A percentile compares a stretch with the other conserved stretches of the same genome.
Conservation (phyloP, 2,888 invertebrate species). For the Megalurothrips usitatus region DNA sequence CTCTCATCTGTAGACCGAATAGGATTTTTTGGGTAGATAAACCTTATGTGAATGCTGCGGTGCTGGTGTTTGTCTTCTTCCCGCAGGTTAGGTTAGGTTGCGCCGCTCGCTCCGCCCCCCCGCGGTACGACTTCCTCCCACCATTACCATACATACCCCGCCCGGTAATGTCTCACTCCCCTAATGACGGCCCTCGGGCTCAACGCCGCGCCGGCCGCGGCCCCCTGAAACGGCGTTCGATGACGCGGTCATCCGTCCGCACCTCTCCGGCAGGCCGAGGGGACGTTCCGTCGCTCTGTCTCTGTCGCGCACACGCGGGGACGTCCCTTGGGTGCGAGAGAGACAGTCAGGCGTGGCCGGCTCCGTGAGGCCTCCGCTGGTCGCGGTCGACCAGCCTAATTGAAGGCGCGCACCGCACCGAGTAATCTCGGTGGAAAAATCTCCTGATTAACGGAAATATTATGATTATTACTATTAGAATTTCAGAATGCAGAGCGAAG, state of each 20-base stretch:
- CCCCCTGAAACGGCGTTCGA: background rate
- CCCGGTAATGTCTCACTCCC: too few relatives aligned
- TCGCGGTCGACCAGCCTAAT: background rate
- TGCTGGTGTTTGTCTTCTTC: too few relatives aligned
- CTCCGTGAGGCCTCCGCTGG: too few relatives aligned
- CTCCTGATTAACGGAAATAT: constrained; percentile 14
- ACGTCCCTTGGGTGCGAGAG: background rate
- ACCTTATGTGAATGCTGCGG: too few relatives aligned
- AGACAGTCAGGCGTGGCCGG: background rate
- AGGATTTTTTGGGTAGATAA: too few relatives aligned
- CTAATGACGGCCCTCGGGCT: too few relatives aligned
- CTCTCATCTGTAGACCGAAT: too few relatives aligned
- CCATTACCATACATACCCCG: too few relatives aligned
- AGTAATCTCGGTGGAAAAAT: background rate
- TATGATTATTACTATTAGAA: background rate
- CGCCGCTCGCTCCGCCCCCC: too few relatives aligned
- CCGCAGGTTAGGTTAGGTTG: too few relatives aligned
- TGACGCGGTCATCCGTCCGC: background rate
- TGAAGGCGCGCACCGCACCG: background rate
- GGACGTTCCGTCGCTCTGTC: background rate
- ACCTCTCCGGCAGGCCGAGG: background rate
- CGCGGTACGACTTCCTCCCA: too few relatives aligned
- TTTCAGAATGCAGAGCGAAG: background rate
- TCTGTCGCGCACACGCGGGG: background rate
- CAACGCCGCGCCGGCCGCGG: too few relatives aligned